Base-by-base conservation (phyloP, 2,888 invertebrate genomes). In the Drosophila antonietae region DNA sequence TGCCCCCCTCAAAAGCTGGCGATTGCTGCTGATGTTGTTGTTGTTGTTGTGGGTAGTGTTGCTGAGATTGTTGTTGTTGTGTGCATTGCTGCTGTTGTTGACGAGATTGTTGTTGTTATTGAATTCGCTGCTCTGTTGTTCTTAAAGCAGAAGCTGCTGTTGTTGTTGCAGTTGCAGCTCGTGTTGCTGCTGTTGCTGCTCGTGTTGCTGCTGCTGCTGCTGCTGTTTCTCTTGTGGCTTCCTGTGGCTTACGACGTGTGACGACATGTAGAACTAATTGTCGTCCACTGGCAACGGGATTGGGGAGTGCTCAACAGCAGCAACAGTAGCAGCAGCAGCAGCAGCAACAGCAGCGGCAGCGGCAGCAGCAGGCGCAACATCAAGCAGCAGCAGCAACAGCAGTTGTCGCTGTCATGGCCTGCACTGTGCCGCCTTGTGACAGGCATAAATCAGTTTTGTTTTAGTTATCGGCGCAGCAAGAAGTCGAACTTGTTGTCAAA, bases 221-320 rank as follows among this genome's bases (percentile, higher is more conserved):
- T 61, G 65, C 60, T 67, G 44, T 52, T 51, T 60, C 67, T 66
- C 52, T 64, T 80, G 81, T 81, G 89, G 88, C 90, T 90, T 91
- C 91, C 90, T 91, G 91, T 90, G 89, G 91, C 91, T 90, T 90
- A 80, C 90, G 89, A 91, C 88, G 91, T 91, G 89, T 89, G 83
- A 83, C 84, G 84, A 85, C 88, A 86, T 86, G 90, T 91, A 91
- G 91, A 91, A 91, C 91, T 91, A 91, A 91, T 91, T 91, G 91
- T 91, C 90, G 84, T 85, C 84, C 91, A 88, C 70, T 80, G 81
- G 78, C 51, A 44, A 46, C 75, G 75, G 81, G 80, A 75, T 78
- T 80, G 82, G 55, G 52, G 15, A 58, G 41, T 14, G 41, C 41
- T 49, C 61, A n/a, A 2, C 31, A 44, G 43, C 64, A 58, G 41